phyloP scores from a whole-genome alignment of 2,113 vertebrate species.

The Odocoileus hemionus region DNA sequence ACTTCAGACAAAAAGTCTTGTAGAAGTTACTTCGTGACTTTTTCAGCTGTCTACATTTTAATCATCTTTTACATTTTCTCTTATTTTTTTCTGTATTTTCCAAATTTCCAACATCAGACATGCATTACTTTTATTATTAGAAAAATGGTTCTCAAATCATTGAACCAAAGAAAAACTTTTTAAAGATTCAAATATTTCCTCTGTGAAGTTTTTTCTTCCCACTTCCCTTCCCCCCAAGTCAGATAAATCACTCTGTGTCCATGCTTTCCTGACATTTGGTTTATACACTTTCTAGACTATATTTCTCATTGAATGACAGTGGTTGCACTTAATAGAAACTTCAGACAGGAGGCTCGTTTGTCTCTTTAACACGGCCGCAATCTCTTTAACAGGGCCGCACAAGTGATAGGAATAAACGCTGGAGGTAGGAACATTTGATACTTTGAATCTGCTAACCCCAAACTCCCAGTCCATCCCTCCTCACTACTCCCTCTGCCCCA shows the following conservation, averaged over 20 bases:
- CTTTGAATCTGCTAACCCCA: not conserved
- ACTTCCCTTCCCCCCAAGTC: not conserved
- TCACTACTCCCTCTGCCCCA: not conserved
- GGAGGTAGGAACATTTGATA: not conserved
- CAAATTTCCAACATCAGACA: not conserved
- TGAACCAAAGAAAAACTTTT: not conserved
- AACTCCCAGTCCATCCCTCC: not conserved
- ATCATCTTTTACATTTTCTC: not conserved
- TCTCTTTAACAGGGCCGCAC: not conserved
- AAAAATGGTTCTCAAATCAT: not conserved
- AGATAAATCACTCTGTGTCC: not conserved
- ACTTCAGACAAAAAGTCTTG: not conserved
- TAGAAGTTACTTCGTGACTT: not conserved
- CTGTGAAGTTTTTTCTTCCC: not conserved
- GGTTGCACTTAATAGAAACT: not conserved
- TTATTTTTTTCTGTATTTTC: not conserved
- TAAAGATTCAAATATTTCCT: not conserved
- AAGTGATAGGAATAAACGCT: not conserved
- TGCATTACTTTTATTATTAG: slow-evolving; percentile 13
- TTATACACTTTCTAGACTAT: not conserved
- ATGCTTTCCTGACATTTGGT: not conserved
- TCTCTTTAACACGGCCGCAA: not conserved
- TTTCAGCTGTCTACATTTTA: not conserved
- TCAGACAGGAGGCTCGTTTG: not conserved
- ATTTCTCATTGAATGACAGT: not conserved